Evolutionary conservation across 2,113 vertebrate species (phyloP).

Genomic region (Raja brachyura): DNA sequence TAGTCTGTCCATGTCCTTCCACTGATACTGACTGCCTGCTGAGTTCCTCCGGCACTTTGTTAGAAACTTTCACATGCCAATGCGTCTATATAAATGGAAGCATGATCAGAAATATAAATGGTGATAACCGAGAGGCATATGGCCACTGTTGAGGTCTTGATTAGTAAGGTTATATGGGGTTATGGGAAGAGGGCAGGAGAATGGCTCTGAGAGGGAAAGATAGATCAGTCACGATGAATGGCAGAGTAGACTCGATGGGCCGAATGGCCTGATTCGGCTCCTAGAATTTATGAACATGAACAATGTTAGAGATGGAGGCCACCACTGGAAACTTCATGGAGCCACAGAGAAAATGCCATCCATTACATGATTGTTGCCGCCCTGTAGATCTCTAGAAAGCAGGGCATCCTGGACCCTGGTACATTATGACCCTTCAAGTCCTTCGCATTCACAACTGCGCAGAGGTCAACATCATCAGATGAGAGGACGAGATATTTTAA

Average conservation of each 20-base stretch:
- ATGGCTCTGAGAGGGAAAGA: too few relatives aligned
- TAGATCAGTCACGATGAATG: too few relatives aligned
- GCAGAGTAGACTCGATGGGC: too few relatives aligned
- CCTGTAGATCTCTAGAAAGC: too few relatives aligned
- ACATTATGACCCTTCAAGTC: not conserved
- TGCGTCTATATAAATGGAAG: not conserved
- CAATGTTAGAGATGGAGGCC: not conserved
- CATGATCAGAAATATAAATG: not conserved
- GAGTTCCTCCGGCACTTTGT: too few relatives aligned
- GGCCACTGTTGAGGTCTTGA: too few relatives aligned
- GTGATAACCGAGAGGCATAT: not conserved
- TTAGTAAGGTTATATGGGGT: too few relatives aligned
- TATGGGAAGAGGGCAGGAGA: too few relatives aligned
- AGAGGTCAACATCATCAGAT: not conserved
- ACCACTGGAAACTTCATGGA: not conserved
- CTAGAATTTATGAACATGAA: too few relatives aligned
- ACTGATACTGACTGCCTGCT: too few relatives aligned
- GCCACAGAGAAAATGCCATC: not conserved
- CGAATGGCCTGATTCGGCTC: too few relatives aligned
- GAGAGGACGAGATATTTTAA: not conserved
- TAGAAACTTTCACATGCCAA: not conserved
- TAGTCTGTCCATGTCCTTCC: too few relatives aligned
- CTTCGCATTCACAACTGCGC: not conserved
- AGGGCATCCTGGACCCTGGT: not conserved
- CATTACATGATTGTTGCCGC: not conserved